A percentile compares a stretch with the other conserved stretches of the same genome.
Conservation (phyloP, 2,888 invertebrate genomes). For the Amiota mariae region DNA sequence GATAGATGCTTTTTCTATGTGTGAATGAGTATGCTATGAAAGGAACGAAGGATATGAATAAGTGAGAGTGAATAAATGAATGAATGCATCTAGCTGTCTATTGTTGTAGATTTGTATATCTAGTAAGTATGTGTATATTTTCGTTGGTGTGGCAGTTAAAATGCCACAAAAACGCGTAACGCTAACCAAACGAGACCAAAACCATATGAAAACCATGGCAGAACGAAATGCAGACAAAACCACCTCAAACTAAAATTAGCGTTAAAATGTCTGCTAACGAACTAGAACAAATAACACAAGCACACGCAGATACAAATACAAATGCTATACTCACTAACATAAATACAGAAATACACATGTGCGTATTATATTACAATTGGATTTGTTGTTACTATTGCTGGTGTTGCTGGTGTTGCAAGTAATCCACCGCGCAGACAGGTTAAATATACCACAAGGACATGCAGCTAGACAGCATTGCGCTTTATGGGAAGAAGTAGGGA, state of each 20-base stretch:
- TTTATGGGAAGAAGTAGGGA: slow-evolving; percentile 3
- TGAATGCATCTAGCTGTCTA: slow-evolving; percentile 24
- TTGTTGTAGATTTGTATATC: slow-evolving; percentile 1
- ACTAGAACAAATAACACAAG: slow-evolving; percentile 48
- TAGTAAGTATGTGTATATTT: slow-evolving; percentile 10
- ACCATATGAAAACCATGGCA: not conserved
- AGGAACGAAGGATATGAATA: slow-evolving; percentile 25
- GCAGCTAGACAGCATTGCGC: slow-evolving; percentile 40
- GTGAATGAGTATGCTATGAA: too few species aligned
- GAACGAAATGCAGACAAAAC: slow-evolving; percentile 20
- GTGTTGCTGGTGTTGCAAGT: slow-evolving; percentile 49
- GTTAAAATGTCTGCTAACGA: slow-evolving; percentile 67
- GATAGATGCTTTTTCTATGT: too few species aligned
- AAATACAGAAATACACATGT: slow-evolving; percentile 29
- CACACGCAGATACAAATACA: not conserved
- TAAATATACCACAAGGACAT: slow-evolving; percentile 70
- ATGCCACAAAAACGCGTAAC: slow-evolving; percentile 36
- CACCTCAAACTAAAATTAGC: slow-evolving; percentile 60
- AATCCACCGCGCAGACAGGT: slow-evolving; percentile 71
- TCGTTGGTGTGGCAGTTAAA: slow-evolving; percentile 25
- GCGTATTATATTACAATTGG: slow-evolving; percentile 61
- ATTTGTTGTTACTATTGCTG: not conserved
- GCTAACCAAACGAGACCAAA: slow-evolving; percentile 43
- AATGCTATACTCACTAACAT: slow-evolving; percentile 41
- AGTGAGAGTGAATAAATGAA: slow-evolving; percentile 62